Conservation (phyloP, 2,113 vertebrate genomes). For the Podarcis muralis region DNA sequence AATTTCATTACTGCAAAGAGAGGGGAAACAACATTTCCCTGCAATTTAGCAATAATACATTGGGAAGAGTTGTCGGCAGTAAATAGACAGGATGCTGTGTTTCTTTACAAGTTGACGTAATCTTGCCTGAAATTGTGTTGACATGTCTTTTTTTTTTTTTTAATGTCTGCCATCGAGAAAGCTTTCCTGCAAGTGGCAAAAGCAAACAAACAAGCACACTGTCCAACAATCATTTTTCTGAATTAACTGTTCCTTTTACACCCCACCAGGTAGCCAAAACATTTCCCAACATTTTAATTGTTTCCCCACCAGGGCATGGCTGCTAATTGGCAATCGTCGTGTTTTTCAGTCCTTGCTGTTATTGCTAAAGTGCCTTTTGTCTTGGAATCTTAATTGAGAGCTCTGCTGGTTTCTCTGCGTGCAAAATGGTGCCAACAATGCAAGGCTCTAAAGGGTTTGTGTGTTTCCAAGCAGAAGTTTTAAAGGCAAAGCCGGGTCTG, state of each 20-base stretch:
- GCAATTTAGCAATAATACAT: neutral
- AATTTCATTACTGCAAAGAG: neutral
- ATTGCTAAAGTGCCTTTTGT: neutral
- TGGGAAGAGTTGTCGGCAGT: neutral
- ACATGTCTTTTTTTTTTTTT: neutral
- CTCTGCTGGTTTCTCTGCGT: neutral
- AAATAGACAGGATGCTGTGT: neutral
- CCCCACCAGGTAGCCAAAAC: neutral
- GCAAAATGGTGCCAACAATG: neutral
- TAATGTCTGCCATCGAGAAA: accelerated
- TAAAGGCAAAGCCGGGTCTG: slow-evolving; percentile 4
- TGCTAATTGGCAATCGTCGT: neutral
- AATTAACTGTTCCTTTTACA: neutral
- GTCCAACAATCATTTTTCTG: neutral
- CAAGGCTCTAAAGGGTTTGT: neutral
- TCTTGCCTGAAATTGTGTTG: neutral
- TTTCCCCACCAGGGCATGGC: neutral
- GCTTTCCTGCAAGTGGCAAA: neutral
- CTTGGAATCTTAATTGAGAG: neutral
- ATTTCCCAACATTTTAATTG: neutral
- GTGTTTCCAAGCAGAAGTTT: neutral
- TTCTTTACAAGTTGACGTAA: neutral
- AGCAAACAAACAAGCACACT: neutral
- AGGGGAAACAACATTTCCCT: neutral
- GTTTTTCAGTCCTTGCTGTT: neutral